These are phyloP conservation scores for Scophthalmus maximus DNA, from an alignment of 2,113 vertebrate species.

Conservation along the genomic window DNA sequence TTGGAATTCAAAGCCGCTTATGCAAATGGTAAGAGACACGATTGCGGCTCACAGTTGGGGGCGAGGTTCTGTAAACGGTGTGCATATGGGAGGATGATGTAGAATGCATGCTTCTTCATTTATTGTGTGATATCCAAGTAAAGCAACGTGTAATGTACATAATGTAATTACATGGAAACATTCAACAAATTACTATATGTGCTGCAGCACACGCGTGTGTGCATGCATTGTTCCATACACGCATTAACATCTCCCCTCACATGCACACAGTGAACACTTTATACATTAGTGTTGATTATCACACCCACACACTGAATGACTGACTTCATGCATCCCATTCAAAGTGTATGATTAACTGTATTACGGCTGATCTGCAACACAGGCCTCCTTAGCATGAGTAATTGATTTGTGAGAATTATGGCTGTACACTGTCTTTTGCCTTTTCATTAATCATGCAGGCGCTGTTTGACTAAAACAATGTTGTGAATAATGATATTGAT, in stretches of 20 bases:
- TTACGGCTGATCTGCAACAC: conserved; percentile 62
- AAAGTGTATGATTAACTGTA: conserved; percentile 71
- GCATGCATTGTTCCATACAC: conserved; percentile 21
- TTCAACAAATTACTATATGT: conserved; percentile 38
- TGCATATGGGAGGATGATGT: conserved; percentile 36
- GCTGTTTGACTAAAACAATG: conserved; percentile 75
- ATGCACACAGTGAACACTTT: conserved; percentile 47
- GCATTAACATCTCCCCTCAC: conserved; percentile 30
- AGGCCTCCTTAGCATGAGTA: conserved; percentile 73
- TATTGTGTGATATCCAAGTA: conserved; percentile 62
- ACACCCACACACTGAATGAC: conserved; percentile 62
- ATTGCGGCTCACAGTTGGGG: conserved; percentile 47
- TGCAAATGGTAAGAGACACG: conserved; percentile 44
- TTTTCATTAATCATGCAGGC: conserved; percentile 77
- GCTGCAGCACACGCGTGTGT: conserved; percentile 9
- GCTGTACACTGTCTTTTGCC: conserved; percentile 72
- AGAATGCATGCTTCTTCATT: conserved; percentile 33
- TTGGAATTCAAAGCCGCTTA: conserved; percentile 65
- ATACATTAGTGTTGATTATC: conserved; percentile 71
- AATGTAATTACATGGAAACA: conserved; percentile 68
- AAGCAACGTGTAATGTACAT: conserved; percentile 40
- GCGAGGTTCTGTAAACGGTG: conserved; percentile 43
- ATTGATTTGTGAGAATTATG: conserved; percentile 78
- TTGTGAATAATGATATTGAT: conserved; percentile 78
- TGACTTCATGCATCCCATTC: conserved; percentile 60